Conservation (phyloP, 64 coral and sea anemone genomes). For the Stylophora pistillata region DNA sequence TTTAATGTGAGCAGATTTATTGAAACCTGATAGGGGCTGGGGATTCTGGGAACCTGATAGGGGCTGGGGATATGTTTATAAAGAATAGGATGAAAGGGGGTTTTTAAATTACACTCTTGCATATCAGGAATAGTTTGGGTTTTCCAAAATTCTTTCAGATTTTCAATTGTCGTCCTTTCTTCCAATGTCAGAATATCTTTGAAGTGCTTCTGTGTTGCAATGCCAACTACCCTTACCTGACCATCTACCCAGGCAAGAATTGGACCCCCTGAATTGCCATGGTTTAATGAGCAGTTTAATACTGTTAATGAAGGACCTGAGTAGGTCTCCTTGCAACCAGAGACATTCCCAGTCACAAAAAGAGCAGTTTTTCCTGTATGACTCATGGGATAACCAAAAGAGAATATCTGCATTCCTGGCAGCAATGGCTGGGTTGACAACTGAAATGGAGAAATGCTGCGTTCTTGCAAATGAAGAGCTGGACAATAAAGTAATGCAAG, state of each 20-base stretch:
- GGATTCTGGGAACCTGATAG: too few species aligned
- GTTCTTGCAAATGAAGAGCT: neutral
- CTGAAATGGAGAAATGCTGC: neutral
- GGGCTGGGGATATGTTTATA: too few species aligned
- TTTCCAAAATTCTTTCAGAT: too few species aligned
- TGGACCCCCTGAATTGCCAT: conserved; percentile 8
- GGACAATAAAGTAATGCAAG: neutral
- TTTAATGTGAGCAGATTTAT: neutral
- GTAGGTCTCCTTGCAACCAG: neutral
- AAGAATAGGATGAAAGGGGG: too few species aligned
- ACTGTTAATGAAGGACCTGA: fast-evolving
- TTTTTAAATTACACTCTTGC: too few species aligned
- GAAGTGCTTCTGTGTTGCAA: neutral
- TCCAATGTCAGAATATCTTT: neutral
- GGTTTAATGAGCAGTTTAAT: neutral
- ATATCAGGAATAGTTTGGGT: too few species aligned
- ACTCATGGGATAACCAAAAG: neutral
- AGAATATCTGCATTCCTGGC: neutral
- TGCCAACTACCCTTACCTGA: neutral
- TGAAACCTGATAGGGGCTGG: too few species aligned
- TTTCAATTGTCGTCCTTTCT: neutral
- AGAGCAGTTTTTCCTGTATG: neutral
- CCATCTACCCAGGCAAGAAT: neutral
- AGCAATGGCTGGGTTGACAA: neutral
- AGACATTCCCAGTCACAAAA: neutral